phyloP scores from a whole-genome alignment of 2,797 vertebrate species.

The Bradypus variegatus region DNA sequence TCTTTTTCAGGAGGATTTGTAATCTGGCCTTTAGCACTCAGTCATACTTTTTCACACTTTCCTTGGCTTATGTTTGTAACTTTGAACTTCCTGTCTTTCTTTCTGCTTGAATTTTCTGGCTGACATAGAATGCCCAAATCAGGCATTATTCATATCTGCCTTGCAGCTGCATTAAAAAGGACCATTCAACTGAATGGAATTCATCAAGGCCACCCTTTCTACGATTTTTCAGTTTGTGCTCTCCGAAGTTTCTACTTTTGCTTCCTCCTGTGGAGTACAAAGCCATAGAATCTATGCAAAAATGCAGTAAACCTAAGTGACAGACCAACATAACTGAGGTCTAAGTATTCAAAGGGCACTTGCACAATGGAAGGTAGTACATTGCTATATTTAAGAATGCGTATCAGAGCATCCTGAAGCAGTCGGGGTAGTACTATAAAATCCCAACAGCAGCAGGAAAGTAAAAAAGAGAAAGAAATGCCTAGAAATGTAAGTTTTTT shows the following conservation, averaged over 20 bases:
- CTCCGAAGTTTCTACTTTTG: slow-evolving; percentile 43
- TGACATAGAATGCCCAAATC: slow-evolving; percentile 57
- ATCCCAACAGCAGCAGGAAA: background rate
- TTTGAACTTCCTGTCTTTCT: slow-evolving; percentile 55
- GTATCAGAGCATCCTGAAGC: background rate
- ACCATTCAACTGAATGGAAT: slow-evolving; percentile 46
- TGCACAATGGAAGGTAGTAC: background rate
- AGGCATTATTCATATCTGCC: slow-evolving; percentile 63
- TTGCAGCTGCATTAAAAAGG: slow-evolving; percentile 59
- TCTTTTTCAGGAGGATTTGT: background rate
- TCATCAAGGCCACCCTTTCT: slow-evolving; percentile 57
- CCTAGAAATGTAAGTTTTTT: background rate
- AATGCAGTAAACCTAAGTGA: background rate
- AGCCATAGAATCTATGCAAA: background rate
- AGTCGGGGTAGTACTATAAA: background rate
- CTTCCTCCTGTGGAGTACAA: slow-evolving; percentile 15
- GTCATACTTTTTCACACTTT: background rate
- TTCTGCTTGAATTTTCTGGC: slow-evolving; percentile 45
- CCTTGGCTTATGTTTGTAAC: slow-evolving; percentile 27
- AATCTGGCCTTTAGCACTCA: slow-evolving; percentile 8
- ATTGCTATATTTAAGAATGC: background rate
- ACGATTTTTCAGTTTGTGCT: slow-evolving; percentile 44
- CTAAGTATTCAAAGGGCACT: fast-evolving
- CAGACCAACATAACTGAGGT: background rate
- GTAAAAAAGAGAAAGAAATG: background rate